A percentile compares a stretch with the other conserved stretches of the same genome.
Evolutionary conservation across 2,888 invertebrate genomes (phyloP).

Genomic region (Podabrus alpinus): DNA sequence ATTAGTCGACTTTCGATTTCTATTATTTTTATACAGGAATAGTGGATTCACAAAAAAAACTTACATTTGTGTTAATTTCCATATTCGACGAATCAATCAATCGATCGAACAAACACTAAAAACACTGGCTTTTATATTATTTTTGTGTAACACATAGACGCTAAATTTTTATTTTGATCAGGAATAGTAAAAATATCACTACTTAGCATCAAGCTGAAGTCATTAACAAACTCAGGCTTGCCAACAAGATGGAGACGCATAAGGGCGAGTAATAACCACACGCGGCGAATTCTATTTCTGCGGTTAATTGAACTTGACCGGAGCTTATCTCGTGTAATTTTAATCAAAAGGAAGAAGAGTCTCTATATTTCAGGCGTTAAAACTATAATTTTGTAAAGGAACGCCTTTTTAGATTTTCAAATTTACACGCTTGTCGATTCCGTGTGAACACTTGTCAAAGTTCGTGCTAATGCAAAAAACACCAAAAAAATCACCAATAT

Average conservation of each 20-base stretch:
- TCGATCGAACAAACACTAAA: background rate
- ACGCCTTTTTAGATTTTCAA: background rate
- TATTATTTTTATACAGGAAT: background rate
- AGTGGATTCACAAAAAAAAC: background rate
- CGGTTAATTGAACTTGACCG: background rate
- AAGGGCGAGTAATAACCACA: background rate
- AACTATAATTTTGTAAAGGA: background rate
- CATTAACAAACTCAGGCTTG: background rate
- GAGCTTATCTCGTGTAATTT: background rate
- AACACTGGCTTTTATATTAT: background rate
- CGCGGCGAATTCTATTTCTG: background rate
- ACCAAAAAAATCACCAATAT: constrained; percentile 11
- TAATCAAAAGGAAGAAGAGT: background rate
- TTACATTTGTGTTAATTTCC: background rate
- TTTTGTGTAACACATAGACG: background rate
- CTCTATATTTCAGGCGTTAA: background rate
- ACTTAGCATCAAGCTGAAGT: background rate
- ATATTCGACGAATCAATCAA: background rate
- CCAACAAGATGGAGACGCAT: background rate
- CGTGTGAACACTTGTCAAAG: background rate
- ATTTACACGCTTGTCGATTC: background rate
- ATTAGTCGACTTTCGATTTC: background rate
- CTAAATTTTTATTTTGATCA: background rate
- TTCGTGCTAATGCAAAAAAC: background rate
- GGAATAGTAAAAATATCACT: background rate